Conservation (phyloP, 2,797 vertebrate species). For the Chelon labrosus region DNA sequence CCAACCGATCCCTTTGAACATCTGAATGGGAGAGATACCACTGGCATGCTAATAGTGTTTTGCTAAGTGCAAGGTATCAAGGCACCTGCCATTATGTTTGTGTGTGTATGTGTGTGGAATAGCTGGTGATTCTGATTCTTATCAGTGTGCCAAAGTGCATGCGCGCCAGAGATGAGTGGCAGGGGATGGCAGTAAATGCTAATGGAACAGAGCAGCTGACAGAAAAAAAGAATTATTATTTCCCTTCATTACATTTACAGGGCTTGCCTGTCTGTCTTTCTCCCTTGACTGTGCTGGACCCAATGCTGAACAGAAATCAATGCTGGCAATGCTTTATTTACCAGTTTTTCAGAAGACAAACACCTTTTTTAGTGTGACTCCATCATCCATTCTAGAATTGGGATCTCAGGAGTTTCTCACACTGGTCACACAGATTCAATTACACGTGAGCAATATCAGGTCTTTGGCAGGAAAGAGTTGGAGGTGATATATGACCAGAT, state of each 20-base stretch:
- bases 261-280: conserved; percentile 58
- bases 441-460: conserved; percentile 28
- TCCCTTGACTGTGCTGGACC: conserved; percentile 49
- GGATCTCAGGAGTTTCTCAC: conserved; percentile 36
- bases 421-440: conserved; percentile 36
- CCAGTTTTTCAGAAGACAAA: conserved; percentile 68
- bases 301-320: conserved; percentile 52
- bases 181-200: conserved; percentile 83
- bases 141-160: conserved; percentile 78
- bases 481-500: conserved; percentile 38
- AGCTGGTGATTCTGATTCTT: conserved; percentile 85
- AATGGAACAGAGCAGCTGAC: conserved; percentile 83
- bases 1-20: conserved; percentile 70
- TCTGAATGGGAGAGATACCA: conserved; percentile 67
- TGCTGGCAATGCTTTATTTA: conserved; percentile 74
- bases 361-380: conserved; percentile 51
- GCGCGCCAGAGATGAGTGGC: conserved; percentile 78
- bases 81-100: conserved; percentile 71
- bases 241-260: conserved; percentile 84
- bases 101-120: conserved; percentile 77
- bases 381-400: conserved; percentile 30
- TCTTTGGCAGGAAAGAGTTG: conserved; percentile 18
- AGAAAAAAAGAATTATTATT: conserved; percentile 84
- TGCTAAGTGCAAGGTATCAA: conserved; percentile 70
- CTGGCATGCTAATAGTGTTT: conserved; percentile 80